Conservation (phyloP, 2,797 vertebrate species). For the Vespertilio murinus region DNA sequence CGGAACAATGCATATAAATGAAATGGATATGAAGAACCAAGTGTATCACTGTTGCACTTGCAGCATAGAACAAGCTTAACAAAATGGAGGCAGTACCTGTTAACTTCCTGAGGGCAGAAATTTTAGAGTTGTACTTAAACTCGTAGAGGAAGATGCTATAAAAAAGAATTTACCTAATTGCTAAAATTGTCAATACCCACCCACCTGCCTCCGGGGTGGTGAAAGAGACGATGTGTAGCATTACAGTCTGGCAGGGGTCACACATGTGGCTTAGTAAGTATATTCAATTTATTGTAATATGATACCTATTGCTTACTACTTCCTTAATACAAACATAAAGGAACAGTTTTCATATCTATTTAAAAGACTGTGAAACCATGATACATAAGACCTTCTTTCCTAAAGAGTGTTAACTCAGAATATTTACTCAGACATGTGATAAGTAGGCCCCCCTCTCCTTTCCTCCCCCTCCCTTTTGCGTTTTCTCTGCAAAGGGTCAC, state of each 20-base stretch:
- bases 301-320: background rate
- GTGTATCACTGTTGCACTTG: background rate
- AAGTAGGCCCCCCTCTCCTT: background rate
- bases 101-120: background rate
- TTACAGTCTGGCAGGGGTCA: background rate
- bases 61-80: background rate
- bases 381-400: background rate
- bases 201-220: background rate
- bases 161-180: background rate
- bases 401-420: background rate
- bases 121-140: background rate
- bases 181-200: background rate
- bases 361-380: background rate
- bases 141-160: background rate
- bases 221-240: background rate
- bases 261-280: background rate
- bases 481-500: background rate
- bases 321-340: constrained; percentile 34
- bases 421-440: background rate
- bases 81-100: background rate
- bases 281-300: background rate
- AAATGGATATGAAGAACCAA: background rate
- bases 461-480: background rate
- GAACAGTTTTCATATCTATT: background rate
- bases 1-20: background rate